Evolutionary conservation across 2,113 vertebrate species (phyloP), one percentile per base, ranked within the genome.

Genomic region (Nycticebus coucang): DNA sequence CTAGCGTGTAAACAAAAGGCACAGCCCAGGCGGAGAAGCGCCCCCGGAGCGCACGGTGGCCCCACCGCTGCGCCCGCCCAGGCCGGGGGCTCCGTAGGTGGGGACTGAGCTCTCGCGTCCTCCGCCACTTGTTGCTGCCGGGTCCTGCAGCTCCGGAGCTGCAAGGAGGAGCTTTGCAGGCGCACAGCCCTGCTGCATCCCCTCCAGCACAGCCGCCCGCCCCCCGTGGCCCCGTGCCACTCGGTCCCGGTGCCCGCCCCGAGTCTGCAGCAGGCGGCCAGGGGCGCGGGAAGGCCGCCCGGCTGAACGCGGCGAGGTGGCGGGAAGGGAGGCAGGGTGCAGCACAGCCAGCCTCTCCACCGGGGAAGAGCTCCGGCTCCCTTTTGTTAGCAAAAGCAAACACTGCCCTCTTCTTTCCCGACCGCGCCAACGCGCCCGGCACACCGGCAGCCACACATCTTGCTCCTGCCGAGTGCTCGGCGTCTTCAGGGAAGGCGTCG

Each of bases 401-500:
- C 95, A 98, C 98, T 98, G 98, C 98, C 98, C 98, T 98, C 98
- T 98, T 98, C 97, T 97, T 98, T 97, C 91, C 91, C 96, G 93
- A 97, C 89, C 94, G 94, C 96, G 98, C 97, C 96, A 98, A 64
- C 97, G 96, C 97, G 93, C 97, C 95, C 92, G 71, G 90, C 94
- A 59, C 95, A 33, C 89, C 78, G 94, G 82, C 95, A 74, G 97
- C 88, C 94, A 57, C 96, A 75, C 95, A 17, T 30, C 78, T 85
- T 50, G 97, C 96, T 95, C 59, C 91, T 0, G 92, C 92, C 87
- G 21, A 74, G 93, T 45, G 94, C 91, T 86, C 91, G 3, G 95
- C 82, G 80, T 74, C 97, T 74, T n/a, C 24, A 10, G 91, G 83
- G 84, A 89, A 64, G 93, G 87, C 92, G 86, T 89, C 19, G 17